Percentiles rank a stretch among this genome's conserved stretches.
These are phyloP conservation scores for Anoplius nigerrimus DNA, from an alignment of 2,888 invertebrate species.

Conservation along the genomic window DNA sequence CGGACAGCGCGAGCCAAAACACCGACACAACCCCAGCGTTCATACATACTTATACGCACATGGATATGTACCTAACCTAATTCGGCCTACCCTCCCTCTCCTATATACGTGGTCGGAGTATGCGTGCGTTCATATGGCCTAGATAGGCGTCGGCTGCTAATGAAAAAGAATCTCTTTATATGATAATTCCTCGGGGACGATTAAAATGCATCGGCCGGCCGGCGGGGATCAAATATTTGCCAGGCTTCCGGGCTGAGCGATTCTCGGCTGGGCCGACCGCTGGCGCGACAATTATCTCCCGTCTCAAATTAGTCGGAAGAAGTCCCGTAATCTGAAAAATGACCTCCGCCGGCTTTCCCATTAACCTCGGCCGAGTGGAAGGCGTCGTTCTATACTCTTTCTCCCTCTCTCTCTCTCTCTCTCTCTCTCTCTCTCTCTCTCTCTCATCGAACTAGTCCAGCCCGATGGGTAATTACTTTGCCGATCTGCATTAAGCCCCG, in stretches of 20 bases:
- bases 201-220: slow-evolving; percentile 38
- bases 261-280: too few relatives aligned
- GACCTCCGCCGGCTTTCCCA: too few relatives aligned
- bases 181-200: slow-evolving; percentile 34
- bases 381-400: not conserved
- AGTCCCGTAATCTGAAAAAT: too few relatives aligned
- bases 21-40: too few relatives aligned
- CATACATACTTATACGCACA: too few relatives aligned
- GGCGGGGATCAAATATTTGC: slow-evolving; percentile 8
- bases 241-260: not conserved
- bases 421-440: not conserved
- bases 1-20: slow-evolving; percentile 19
- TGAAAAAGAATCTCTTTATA: slow-evolving; percentile 29
- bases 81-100: too few relatives aligned
- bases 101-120: not conserved
- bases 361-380: too few relatives aligned
- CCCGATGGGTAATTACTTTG: not conserved
- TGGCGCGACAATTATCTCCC: too few relatives aligned
- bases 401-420: not conserved
- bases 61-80: too few relatives aligned
- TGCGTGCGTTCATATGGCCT: not conserved
- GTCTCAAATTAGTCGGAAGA: too few relatives aligned
- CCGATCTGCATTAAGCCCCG: slow-evolving; percentile 8
- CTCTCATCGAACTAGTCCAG: too few relatives aligned
- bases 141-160: not conserved